Base-by-base conservation (phyloP, 2,113 vertebrate genomes). In the Alaudala cheleensis region DNA sequence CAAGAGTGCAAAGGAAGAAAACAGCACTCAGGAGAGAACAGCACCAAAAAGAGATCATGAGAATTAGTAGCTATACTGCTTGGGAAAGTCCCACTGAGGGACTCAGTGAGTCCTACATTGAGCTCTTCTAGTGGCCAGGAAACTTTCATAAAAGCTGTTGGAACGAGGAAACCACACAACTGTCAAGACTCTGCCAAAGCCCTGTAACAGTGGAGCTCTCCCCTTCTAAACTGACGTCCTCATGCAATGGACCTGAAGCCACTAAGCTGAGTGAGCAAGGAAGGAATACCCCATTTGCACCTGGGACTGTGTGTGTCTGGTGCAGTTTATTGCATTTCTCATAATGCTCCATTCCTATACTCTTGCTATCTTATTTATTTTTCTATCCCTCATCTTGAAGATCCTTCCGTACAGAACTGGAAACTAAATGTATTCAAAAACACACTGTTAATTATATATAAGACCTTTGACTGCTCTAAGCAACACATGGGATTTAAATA, bases 401-500 rank as follows among this genome's bases (percentile, higher is more conserved):
- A 77, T 44, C 37, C 15, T 61, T 44, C 33, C 24, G 33, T 65
- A 42, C 33, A 73, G 56, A 92, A 85, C 22, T 2, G 0, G 31
- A 66, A 89, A 80, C 25, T 31, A 74, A 92, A 93, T 60, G 14
- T 51, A 58, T 89, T 81, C 20, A 74, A 54, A 90, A 92, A 2
- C 47, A 72, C 2, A 6, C 50, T 73, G 19, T 42, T 92, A 95
- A 93, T 95, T 84, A 67, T 76, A 74, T 58, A 14, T 45, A 91
- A 92, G 93, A 86, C 64, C 81, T 96, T 86, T 93, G 92, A 89
- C 83, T 91, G 69, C 47, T 95, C 92, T 91, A 94, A 97, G 96
- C 92, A 96, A 88, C 94, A 90, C 88, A 96, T 77, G 84, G 95
- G 89, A 95, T 94, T 95, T 94, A 96, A 97, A 95, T 93, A 90